phyloP scores from a whole-genome alignment of 2,797 vertebrate species.

The Gymnothorax reevesii region DNA sequence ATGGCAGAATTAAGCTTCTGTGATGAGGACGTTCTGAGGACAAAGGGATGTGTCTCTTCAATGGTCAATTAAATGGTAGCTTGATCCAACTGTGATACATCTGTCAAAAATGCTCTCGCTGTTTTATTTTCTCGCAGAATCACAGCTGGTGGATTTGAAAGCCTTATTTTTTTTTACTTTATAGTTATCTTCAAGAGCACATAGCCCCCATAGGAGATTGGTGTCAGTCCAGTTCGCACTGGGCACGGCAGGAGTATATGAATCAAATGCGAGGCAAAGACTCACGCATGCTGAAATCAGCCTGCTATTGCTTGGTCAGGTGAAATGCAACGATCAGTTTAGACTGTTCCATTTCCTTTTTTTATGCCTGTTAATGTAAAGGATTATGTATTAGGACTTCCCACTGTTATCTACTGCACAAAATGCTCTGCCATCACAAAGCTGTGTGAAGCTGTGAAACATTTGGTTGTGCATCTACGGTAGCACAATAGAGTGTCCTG shows the following conservation, averaged over 20 bases:
- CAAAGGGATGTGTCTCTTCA: neutral
- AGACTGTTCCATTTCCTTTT: neutral
- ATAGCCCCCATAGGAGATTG: neutral
- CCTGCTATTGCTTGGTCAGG: conserved; percentile 18
- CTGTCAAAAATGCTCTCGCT: neutral
- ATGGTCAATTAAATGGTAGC: neutral
- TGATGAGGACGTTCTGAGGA: neutral
- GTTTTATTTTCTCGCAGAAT: neutral
- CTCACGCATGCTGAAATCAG: conserved; percentile 24
- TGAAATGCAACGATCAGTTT: neutral
- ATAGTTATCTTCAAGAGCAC: neutral
- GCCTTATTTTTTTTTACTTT: neutral
- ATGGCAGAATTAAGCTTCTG: neutral
- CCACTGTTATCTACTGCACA: neutral
- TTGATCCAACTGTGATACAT: neutral
- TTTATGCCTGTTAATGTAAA: neutral
- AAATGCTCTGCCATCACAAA: neutral
- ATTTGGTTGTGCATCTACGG: neutral
- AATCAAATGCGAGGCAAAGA: neutral
- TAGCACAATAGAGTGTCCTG: neutral
- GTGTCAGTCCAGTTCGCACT: neutral
- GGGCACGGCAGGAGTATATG: neutral
- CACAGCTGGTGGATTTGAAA: neutral
- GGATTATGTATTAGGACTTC: neutral
- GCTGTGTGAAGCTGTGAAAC: neutral